phyloP scores from a whole-genome alignment of 1,140 invertebrate species.

The Orchesella cincta region DNA sequence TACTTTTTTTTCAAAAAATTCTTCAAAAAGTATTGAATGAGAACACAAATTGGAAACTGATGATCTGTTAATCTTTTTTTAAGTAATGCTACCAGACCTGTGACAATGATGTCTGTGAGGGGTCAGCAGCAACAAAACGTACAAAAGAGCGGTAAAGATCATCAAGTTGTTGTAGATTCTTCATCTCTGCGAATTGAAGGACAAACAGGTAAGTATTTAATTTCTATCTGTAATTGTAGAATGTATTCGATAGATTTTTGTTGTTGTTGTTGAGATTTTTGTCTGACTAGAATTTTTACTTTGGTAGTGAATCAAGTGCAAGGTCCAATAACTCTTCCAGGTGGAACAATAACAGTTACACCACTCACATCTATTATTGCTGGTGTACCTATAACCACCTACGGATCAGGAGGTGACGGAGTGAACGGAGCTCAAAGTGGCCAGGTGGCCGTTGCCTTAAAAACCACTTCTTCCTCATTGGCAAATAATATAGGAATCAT shows the following conservation, averaged over 20 bases:
- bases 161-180: slow-evolving; percentile 40
- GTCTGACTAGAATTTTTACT: too few species aligned
- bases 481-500: slow-evolving; percentile 30
- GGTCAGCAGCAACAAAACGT: slow-evolving; percentile 9
- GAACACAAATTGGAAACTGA: too few species aligned
- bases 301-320: slow-evolving; percentile 35
- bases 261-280: too few species aligned
- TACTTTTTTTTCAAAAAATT: too few species aligned
- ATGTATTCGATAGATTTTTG: too few species aligned
- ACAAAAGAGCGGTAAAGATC: background rate
- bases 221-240: too few species aligned
- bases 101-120: background rate
- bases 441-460: slow-evolving; percentile 16
- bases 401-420: background rate
- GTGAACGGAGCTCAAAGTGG: background rate
- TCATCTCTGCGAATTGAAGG: too few species aligned
- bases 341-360: slow-evolving; percentile 50
- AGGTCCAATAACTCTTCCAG: slow-evolving; percentile 50
- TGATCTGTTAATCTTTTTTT: too few species aligned
- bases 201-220: too few species aligned
- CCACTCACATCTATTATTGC: slow-evolving; percentile 38
- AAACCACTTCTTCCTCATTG: background rate
- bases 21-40: background rate
- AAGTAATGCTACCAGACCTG: slow-evolving; percentile 13
- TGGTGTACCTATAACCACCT: slow-evolving; percentile 32